Evolutionary conservation across 2,113 vertebrate species (phyloP), one percentile per base, ranked within the genome.

Genomic region (Turnix velox): DNA sequence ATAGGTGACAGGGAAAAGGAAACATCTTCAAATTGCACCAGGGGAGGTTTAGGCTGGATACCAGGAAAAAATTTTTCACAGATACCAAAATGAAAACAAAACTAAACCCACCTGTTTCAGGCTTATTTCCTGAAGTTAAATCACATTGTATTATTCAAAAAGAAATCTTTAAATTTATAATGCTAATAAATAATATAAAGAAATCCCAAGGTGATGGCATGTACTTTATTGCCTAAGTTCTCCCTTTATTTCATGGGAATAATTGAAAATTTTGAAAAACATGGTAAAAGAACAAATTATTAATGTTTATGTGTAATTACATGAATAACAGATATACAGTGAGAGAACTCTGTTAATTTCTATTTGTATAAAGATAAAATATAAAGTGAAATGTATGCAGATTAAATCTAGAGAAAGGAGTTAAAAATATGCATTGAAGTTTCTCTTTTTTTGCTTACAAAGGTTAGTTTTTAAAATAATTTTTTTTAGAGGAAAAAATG

Each of bases 391-490:
- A 46, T 22, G 3, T 4, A 40, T 10, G 11, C 4, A 6, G 63
- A 54, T 18, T 18, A 12, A 35, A 66, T 31, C 42, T 2, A 57
- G 7, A 31, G 4, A 43, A 75, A 80, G 72, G 1, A 45, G 5
- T 67, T 4, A 19, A 46, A 80, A 63, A 37, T 35, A 66, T 84
- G 9, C 5, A 0, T 46, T 10, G 55, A 20, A 25, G 2, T 48
- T 52, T 46, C 7, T 7, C 13, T 28, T 46, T 46, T 37, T 54
- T 54, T 57, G 23, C 40, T 33, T 69, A 13, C 5, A 33, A 16
- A 62, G 4, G 0, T 11, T 48, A 49, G 4, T 4, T 1, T 6
- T 25, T 10, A 35, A 42, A 8, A 12, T 9, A 10, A 10, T 8
- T 49, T 74, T 82, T 75, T 87, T 76, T 35, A 43, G 24, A 69